These are phyloP conservation scores for Polydesmus complanatus DNA, from an alignment of 2,888 invertebrate genomes.

Conservation along the genomic window DNA sequence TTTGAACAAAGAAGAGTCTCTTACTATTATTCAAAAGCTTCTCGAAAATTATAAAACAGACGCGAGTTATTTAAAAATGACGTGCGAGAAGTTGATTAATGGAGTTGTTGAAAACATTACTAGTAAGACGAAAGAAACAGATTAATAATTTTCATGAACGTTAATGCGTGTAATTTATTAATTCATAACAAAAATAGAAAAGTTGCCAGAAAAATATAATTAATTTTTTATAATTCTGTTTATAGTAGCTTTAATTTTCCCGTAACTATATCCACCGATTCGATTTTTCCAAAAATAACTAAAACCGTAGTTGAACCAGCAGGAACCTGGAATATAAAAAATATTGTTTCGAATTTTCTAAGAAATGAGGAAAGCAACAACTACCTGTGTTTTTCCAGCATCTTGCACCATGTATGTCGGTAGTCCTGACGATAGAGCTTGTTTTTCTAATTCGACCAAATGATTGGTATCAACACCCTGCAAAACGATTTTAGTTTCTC, in stretches of 20 bases:
- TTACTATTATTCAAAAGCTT: neutral
- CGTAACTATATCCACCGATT: slow-evolving; percentile 25
- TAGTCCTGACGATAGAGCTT: slow-evolving; percentile 30
- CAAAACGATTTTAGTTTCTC: slow-evolving; percentile 36
- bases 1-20: neutral
- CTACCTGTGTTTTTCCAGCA: slow-evolving; percentile 39
- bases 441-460: slow-evolving; percentile 33
- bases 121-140: too few relatives aligned
- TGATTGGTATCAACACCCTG: slow-evolving; percentile 35
- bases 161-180: too few relatives aligned
- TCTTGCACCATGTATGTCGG: slow-evolving; percentile 38
- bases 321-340: slow-evolving; percentile 21
- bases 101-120: too few relatives aligned
- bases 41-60: neutral
- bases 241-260: slow-evolving; percentile 25
- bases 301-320: slow-evolving; percentile 26
- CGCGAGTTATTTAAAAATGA: neutral
- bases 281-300: slow-evolving; percentile 25
- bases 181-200: too few relatives aligned
- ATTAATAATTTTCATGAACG: too few relatives aligned
- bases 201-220: too few relatives aligned
- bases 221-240: too few relatives aligned
- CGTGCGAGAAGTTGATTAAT: neutral
- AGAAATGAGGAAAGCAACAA: neutral
- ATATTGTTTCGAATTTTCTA: slow-evolving; percentile 5